These are phyloP conservation scores for Pogonomyrmex californicus DNA, from an alignment of 1,140 invertebrate species.

Conservation along the genomic window DNA sequence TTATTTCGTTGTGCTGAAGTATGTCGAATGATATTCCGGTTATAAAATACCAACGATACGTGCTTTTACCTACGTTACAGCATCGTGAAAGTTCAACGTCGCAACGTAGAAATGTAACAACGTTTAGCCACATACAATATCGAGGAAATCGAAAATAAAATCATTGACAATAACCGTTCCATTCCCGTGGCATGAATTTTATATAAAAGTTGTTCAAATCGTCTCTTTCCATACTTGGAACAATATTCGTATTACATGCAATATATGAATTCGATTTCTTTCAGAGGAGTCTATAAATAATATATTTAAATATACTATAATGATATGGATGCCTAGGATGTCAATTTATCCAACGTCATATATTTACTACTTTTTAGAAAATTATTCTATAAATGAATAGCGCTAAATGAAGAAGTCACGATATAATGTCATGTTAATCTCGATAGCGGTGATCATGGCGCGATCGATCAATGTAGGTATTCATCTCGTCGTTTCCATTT, in stretches of 20 bases:
- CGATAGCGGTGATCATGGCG: neutral
- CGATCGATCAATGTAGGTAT: conserved; percentile 2
- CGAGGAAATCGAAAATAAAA: neutral
- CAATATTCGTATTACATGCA: no score
- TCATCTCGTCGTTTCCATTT: conserved; percentile 27
- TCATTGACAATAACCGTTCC: neutral
- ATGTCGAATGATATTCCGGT: conserved; percentile 12
- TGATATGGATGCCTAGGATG: neutral
- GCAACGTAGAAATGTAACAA: neutral
- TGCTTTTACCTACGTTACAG: conserved; percentile 25
- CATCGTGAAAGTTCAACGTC: conserved; percentile 43
- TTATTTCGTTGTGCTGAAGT: conserved; percentile 22
- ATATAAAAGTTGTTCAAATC: neutral
- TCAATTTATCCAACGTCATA: neutral
- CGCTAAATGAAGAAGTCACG: conserved; percentile 6
- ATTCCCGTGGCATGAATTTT: neutral
- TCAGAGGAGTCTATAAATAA: neutral
- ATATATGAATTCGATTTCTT: neutral
- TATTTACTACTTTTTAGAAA: conserved; percentile 8
- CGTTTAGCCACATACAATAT: neutral
- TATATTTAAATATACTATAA: neutral
- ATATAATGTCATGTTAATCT: conserved; percentile 26
- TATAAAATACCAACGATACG: conserved; percentile 31
- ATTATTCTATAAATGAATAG: conserved; percentile 23
- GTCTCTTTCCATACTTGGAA: neutral